Conservation (phyloP, 2,888 invertebrate genomes). For the Tetheella fluctuosa region DNA sequence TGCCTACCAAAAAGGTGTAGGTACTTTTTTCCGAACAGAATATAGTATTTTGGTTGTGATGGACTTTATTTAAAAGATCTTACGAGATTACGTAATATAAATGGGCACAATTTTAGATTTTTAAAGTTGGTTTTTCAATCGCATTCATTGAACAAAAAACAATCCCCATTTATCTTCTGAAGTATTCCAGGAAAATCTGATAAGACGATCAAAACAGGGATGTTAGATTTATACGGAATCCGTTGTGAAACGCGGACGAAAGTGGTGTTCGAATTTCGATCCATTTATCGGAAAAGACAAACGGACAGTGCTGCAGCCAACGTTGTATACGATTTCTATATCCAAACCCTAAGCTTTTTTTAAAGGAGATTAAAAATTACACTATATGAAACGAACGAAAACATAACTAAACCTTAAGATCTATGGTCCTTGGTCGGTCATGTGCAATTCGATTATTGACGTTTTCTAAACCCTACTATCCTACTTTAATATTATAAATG, state of each 20-base stretch:
- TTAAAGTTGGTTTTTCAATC: constrained; percentile 56
- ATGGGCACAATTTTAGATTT: constrained; percentile 34
- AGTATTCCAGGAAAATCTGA: constrained; percentile 64
- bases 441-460: too few species aligned
- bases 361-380: not conserved
- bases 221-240: constrained; percentile 62
- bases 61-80: not conserved
- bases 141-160: constrained; percentile 57
- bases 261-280: constrained; percentile 34
- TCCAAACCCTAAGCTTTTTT: not conserved
- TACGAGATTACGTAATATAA: constrained; percentile 25
- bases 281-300: constrained; percentile 41
- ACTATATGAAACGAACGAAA: too few species aligned
- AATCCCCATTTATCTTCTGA: constrained; percentile 69
- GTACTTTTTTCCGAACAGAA: not conserved
- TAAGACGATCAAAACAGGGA: constrained; percentile 60
- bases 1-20: not conserved
- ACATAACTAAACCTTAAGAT: too few species aligned
- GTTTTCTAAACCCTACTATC: too few species aligned
- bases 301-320: constrained; percentile 1
- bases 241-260: constrained; percentile 44
- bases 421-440: too few species aligned
- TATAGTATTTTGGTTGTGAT: not conserved
- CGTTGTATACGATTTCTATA: not conserved
- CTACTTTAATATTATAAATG: too few species aligned